Evolutionary conservation across 2,797 vertebrate genomes (phyloP), one percentile per base, ranked within the genome.

Genomic region (Pelodytes ibericus): DNA sequence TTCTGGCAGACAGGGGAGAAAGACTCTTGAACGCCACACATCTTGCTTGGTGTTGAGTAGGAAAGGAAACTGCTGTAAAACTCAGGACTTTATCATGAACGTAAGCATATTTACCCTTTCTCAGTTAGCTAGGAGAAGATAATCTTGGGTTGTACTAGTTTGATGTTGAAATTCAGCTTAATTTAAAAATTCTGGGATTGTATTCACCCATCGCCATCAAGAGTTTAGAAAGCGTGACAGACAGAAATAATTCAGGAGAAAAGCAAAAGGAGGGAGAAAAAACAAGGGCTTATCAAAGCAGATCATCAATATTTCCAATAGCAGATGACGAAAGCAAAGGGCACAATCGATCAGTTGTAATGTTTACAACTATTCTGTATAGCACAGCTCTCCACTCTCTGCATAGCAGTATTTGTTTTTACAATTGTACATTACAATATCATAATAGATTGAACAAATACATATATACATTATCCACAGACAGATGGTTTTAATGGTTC

Each of bases 381-480:
- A 77, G 72, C 67, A 72, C 75, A 59, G 69, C 39, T 71, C 44
- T 47, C 27, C 18, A 27, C 53, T 58, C n/a, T 44, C 57, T 13
- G 9, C 8, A 26, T 56, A 69, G 39, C 62, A 25, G 22, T 16
- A 47, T 75, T 39, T 57, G 57, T 78, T 39, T 73, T 73, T 79
- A 79, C 76, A 79, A 65, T 62, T 79, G 47, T 79, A 79, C 76
- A 79, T 79, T 61, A 73, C 57, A 68, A 67, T 69, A 57, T 53
- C 58, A 22, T 60, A 72, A 39, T 29, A 27, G 26, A 53, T 36
- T 74, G 26, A 73, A 73, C 62, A 67, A 67, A 67, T 70, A 72
- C 63, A 73, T 79, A 73, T 79, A 49, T 79, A 79, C 76, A 79
- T 30, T 59, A 77, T 49, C 44, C 60, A 77, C 56, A 30, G 25